Conservation (phyloP, 1,140 invertebrate genomes). For the Pemphigus obesinymphae region DNA sequence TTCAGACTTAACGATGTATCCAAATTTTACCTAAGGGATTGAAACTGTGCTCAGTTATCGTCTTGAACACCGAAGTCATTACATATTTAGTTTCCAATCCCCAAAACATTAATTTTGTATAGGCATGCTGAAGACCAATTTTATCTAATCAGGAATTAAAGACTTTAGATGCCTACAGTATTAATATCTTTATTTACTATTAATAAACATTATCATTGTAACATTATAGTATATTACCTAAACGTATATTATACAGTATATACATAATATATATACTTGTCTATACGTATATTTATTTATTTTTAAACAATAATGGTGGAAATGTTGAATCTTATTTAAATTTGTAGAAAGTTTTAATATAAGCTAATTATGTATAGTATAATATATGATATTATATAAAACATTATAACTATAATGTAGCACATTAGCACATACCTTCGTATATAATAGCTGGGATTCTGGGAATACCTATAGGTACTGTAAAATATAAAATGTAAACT, state of each 20-base stretch:
- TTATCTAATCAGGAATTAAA: not conserved
- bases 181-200: not conserved
- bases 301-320: not conserved
- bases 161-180: not conserved
- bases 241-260: too few species aligned
- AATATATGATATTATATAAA: not conserved
- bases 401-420: not conserved
- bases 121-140: not conserved
- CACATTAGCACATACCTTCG: too few species aligned
- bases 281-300: not conserved
- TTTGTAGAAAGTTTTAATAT: not conserved
- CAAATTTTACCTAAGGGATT: slow-evolving; percentile 7
- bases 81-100: slow-evolving; percentile 6
- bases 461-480: too few species aligned
- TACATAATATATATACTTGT: too few species aligned
- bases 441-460: too few species aligned
- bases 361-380: not conserved
- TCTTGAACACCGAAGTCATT: not conserved
- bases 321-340: not conserved
- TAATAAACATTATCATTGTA: not conserved
- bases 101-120: not conserved
- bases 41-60: not conserved
- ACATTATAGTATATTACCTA: not conserved
- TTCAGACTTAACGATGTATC: not conserved
- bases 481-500: too few species aligned